Evolutionary conservation across 2,888 invertebrate species (phyloP).

Genomic region (Apamea sordens): DNA sequence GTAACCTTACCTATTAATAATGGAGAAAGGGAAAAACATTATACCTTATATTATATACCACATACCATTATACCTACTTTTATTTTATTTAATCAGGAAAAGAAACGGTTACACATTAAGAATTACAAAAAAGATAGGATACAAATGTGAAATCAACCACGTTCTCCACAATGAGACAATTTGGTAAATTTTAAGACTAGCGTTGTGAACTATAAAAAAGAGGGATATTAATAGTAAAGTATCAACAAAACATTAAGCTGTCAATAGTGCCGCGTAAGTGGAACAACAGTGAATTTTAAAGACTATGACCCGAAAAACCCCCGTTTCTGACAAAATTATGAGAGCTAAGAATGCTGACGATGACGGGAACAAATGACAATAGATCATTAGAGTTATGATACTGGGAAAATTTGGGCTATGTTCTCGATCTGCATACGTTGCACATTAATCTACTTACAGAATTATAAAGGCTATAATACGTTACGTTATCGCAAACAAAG

Average conservation of each 20-base stretch:
- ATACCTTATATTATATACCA: too few relatives aligned
- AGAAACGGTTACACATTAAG: too few relatives aligned
- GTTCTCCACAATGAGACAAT: too few relatives aligned
- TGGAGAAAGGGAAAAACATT: neutral
- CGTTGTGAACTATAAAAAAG: too few relatives aligned
- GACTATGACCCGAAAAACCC: neutral
- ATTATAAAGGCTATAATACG: slow-evolving; percentile 47
- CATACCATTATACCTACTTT: too few relatives aligned
- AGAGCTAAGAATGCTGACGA: slow-evolving; percentile 28
- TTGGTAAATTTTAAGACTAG: too few relatives aligned
- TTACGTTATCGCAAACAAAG: slow-evolving; percentile 62
- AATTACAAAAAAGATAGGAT: too few relatives aligned
- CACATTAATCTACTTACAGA: slow-evolving; percentile 49
- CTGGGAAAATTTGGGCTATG: slow-evolving; percentile 42
- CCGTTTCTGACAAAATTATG: neutral
- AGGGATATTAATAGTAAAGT: too few relatives aligned
- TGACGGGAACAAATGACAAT: slow-evolving; percentile 51
- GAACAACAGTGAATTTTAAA: neutral
- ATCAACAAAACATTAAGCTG: too few relatives aligned
- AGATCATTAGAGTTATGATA: slow-evolving; percentile 24
- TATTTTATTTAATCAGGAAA: too few relatives aligned
- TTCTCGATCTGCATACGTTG: slow-evolving; percentile 35
- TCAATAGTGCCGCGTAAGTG: too few relatives aligned
- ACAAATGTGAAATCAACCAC: too few relatives aligned
- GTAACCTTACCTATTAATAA: neutral